Evolutionary conservation across 2,797 vertebrate genomes (phyloP).

Genomic region (Melanitta fusca): DNA sequence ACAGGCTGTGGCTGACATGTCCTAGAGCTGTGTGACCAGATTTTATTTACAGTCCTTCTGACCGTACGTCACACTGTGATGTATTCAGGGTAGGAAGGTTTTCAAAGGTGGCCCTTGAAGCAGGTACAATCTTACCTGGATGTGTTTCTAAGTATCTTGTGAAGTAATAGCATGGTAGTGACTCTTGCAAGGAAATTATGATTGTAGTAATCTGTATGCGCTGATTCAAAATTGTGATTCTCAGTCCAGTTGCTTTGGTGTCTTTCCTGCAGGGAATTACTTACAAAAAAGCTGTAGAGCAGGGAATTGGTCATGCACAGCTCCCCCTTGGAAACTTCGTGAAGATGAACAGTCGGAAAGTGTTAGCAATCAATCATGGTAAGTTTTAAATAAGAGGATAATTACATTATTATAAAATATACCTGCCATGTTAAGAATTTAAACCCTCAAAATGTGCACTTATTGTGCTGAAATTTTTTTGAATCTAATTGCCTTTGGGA

Average conservation of each 20-base stretch:
- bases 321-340: conserved; percentile 94
- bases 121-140: rapidly evolving
- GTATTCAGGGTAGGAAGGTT: background rate
- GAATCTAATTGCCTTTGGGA: background rate
- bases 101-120: background rate
- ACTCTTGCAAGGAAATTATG: background rate
- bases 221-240: background rate
- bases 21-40: background rate
- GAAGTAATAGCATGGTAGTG: background rate
- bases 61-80: background rate
- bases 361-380: conserved; percentile 97
- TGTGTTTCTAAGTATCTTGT: background rate
- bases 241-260: background rate
- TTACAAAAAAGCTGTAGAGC: conserved; percentile 87
- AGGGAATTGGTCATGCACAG: conserved; percentile 91
- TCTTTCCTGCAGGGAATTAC: conserved; percentile 86
- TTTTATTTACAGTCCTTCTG: background rate
- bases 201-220: background rate
- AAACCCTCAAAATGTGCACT: background rate
- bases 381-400: conserved; percentile 53
- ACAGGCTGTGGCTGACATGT: rapidly evolving
- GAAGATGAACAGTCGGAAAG: conserved; percentile 97
- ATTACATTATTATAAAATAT: background rate
- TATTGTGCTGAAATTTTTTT: background rate
- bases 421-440: background rate